Percentiles rank a stretch among this genome's conserved stretches.
These are phyloP conservation scores for Syrrhaptes paradoxus DNA, from an alignment of 2,113 vertebrate genomes.

Conservation along the genomic window DNA sequence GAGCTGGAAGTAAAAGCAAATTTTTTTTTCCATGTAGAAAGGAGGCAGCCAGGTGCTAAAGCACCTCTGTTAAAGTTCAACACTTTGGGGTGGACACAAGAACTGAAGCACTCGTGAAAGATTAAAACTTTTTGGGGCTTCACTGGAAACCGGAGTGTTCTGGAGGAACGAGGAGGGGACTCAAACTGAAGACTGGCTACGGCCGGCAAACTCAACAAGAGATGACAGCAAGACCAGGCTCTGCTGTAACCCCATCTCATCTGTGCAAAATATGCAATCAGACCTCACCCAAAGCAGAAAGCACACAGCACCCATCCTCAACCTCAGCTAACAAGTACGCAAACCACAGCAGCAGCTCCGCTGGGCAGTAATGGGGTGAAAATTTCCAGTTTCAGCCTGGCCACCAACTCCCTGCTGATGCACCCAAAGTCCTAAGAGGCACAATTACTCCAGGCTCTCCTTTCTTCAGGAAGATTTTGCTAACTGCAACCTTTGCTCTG, in stretches of 20 bases:
- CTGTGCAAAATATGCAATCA: neutral
- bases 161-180: neutral
- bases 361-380: rapidly evolving
- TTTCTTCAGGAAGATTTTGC: neutral
- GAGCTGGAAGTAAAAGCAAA: neutral
- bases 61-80: neutral
- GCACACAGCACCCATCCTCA: neutral
- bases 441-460: neutral
- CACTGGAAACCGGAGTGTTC: rapidly evolving
- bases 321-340: neutral
- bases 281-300: neutral
- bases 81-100: neutral
- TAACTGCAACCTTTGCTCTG: neutral
- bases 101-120: rapidly evolving
- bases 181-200: neutral
- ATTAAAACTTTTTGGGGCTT: neutral
- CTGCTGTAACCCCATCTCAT: neutral
- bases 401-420: neutral
- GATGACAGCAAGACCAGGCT: neutral
- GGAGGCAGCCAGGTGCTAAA: neutral
- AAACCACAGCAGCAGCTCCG: neutral
- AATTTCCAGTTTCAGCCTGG: neutral
- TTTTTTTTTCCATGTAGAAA: neutral
- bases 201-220: neutral
- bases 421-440: neutral